Evolutionary conservation across 2,888 invertebrate genomes (phyloP).

Genomic region (Megalurothrips usitatus): DNA sequence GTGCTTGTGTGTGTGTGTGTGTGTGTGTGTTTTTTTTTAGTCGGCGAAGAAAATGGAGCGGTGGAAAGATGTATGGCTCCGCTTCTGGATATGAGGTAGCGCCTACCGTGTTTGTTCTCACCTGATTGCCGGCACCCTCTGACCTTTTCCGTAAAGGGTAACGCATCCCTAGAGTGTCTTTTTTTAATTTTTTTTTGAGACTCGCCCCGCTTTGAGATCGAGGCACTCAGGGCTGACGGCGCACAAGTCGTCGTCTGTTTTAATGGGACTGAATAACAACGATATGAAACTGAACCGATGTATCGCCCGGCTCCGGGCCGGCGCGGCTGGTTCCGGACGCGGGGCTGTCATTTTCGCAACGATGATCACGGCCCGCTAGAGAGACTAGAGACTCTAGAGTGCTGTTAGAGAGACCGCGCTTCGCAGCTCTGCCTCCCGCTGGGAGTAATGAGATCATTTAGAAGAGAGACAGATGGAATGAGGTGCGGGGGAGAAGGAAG

Average conservation of each 20-base stretch:
- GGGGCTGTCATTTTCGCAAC: too few species aligned
- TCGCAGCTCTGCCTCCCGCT: background rate
- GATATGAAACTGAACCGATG: too few species aligned
- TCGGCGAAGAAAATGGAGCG: slow-evolving; percentile 20
- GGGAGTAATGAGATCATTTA: slow-evolving; percentile 23
- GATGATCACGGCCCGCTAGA: too few species aligned
- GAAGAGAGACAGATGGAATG: background rate
- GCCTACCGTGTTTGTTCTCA: background rate
- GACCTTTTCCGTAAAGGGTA: background rate
- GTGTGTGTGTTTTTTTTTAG: background rate
- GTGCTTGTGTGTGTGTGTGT: background rate
- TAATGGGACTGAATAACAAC: too few species aligned
- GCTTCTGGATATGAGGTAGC: slow-evolving; percentile 19
- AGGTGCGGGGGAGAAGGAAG: background rate
- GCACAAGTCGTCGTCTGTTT: background rate
- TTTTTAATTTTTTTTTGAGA: too few species aligned
- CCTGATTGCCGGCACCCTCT: background rate
- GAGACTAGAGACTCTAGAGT: background rate
- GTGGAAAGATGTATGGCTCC: background rate
- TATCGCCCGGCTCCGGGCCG: too few species aligned
- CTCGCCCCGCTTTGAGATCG: too few species aligned
- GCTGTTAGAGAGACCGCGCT: background rate
- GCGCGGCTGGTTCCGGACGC: background rate
- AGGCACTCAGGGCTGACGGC: background rate
- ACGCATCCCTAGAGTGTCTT: too few species aligned